Evolutionary conservation across 2,113 vertebrate genomes (phyloP).

Genomic region (Hylia prasina): DNA sequence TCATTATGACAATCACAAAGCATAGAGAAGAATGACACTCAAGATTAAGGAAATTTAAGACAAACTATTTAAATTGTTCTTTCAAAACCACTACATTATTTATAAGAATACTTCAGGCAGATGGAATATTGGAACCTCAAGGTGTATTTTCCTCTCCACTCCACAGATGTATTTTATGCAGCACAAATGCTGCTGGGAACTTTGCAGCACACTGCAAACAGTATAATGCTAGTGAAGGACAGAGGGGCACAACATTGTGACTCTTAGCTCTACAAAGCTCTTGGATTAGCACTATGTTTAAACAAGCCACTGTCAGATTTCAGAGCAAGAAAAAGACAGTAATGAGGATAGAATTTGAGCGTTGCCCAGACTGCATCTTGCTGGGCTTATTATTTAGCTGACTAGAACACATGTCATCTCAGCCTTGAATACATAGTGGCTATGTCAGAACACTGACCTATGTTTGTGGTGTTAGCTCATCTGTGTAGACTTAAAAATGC

Average conservation of each 20-base stretch:
- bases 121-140: slow-evolving; percentile 17
- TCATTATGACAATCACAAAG: background rate
- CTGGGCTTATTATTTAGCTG: background rate
- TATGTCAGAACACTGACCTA: background rate
- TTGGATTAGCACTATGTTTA: background rate
- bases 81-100: slow-evolving; percentile 15
- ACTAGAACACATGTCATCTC: background rate
- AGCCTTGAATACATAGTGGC: background rate
- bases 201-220: background rate
- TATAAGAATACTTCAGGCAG: background rate
- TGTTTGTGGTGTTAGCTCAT: background rate
- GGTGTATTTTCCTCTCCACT: background rate
- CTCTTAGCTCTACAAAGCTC: background rate
- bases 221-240: background rate
- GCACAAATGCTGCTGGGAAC: background rate
- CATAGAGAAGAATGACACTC: background rate
- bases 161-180: background rate
- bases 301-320: background rate
- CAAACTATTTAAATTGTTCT: slow-evolving; percentile 6
- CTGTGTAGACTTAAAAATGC: background rate
- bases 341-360: background rate
- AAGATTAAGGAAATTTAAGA: background rate
- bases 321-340: background rate
- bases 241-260: background rate
- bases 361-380: background rate